Base-by-base conservation (phyloP, 2,888 invertebrate genomes). In the Sphaeridia pumilis region DNA sequence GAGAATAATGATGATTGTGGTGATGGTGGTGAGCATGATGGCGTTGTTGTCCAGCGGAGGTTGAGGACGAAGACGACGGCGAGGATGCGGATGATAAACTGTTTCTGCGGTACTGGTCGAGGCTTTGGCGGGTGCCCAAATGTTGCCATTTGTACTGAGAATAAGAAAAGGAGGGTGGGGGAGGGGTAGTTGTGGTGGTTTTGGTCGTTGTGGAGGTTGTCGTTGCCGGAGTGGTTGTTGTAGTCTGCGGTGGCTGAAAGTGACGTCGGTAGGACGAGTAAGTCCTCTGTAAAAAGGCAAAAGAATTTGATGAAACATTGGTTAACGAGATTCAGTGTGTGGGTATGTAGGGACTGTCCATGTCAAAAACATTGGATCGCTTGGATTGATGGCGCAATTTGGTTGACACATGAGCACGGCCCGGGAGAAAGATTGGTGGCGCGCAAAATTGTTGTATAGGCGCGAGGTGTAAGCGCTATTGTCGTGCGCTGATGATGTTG, bases 71-170 rank as follows among this genome's bases (percentile, higher is more conserved):
- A 17, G 51, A 46, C n/a, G n/a, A n/a, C n/a, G n/a, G n/a, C n/a
- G n/a, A n/a, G n/a, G n/a, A n/a, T n/a, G n/a, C n/a, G n/a, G n/a
- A 4, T 22, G 31, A 4, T 27, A 20, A 46, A 52, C 22, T 24
- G 48, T 22, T 42, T 45, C 61, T 45, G 22, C 65, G 54, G 49
- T 58, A 59, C 31, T 60, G 57, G 10, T 65, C 65, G 14, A 65
- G 53, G 1, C 60, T 59, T 58, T 63, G 61, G 3, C 63, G 52
- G 2, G 59, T 62, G 7, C 65, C 63, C n/a, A 61, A 48, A 28
- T 58, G 52, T 31, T 62, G 57, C 65, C 65, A 65, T 50, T 65
- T 65, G 54, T 57, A 60, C 34, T 63, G 63, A 4, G 65, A 65
- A 38, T 63, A 65, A 0, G 63, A 63, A 22, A 60, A 54, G 26